Conservation (phyloP, 2,797 vertebrate genomes). For the Caiman crocodilus region DNA sequence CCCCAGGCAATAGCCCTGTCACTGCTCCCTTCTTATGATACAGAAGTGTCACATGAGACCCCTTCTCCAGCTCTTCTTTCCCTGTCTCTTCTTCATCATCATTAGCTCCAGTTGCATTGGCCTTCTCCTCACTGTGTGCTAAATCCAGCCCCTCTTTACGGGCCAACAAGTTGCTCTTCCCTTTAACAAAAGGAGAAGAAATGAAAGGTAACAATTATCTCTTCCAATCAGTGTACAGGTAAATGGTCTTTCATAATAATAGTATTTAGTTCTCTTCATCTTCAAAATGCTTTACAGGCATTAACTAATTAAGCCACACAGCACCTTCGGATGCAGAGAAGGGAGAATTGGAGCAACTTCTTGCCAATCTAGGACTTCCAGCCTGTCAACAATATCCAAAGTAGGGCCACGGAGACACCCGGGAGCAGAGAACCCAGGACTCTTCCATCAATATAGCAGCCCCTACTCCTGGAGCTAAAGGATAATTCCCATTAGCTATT, state of each 20-base stretch:
- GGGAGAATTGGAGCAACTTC: conserved; percentile 6
- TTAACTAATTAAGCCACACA: conserved; percentile 55
- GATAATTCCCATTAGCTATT: accelerated
- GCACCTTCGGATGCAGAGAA: background rate
- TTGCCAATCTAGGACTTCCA: conserved; percentile 51
- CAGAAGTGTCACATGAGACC: background rate
- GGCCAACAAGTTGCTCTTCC: background rate
- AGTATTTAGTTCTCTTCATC: conserved; percentile 62
- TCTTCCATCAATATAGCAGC: background rate
- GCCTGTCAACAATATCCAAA: conserved; percentile 11
- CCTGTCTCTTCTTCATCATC: background rate
- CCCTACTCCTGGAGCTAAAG: background rate
- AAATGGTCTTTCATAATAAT: conserved; percentile 67
- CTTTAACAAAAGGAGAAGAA: background rate
- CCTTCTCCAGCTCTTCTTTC: background rate
- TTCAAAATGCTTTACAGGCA: conserved; percentile 64
- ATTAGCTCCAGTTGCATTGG: background rate
- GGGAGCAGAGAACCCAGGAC: background rate
- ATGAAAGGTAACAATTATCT: conserved; percentile 60
- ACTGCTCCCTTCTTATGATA: accelerated
- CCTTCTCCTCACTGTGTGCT: background rate
- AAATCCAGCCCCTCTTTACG: background rate
- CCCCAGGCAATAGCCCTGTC: background rate
- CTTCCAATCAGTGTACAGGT: conserved; percentile 44
- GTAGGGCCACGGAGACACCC: background rate